These are phyloP conservation scores for Podargus strigoides DNA, from an alignment of 2,797 vertebrate genomes.

Conservation along the genomic window DNA sequence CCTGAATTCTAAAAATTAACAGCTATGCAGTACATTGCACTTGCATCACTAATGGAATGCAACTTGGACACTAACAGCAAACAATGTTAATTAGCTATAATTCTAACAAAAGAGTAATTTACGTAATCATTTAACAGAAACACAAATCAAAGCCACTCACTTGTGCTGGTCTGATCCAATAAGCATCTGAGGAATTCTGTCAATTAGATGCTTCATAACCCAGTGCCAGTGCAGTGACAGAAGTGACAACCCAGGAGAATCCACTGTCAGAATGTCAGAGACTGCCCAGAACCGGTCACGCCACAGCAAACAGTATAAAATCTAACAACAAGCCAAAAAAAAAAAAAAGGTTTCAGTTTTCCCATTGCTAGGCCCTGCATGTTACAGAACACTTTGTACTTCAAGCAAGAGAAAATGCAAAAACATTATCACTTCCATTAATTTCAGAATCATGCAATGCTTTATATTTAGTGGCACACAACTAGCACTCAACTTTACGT, in stretches of 20 bases:
- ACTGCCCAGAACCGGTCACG: constrained; percentile 88
- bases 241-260: constrained; percentile 82
- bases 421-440: not conserved
- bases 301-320: constrained; percentile 80
- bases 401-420: not conserved
- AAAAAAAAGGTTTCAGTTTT: not conserved
- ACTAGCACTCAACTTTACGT: not conserved
- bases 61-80: not conserved
- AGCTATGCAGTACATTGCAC: not conserved
- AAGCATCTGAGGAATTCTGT: constrained; percentile 82
- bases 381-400: not conserved
- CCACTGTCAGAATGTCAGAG: constrained; percentile 80
- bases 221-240: constrained; percentile 96
- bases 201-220: constrained; percentile 89
- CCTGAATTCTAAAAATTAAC: not conserved
- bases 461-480: not conserved
- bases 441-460: not conserved
- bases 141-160: constrained; percentile 68
- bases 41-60: not conserved
- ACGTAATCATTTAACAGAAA: not conserved
- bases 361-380: not conserved
- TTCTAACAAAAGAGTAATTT: not conserved
- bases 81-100: not conserved
- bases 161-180: constrained; percentile 80
- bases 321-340: constrained; percentile 45